These are phyloP conservation scores for Garra rufa DNA, from an alignment of 2,113 vertebrate species.

Conservation along the genomic window DNA sequence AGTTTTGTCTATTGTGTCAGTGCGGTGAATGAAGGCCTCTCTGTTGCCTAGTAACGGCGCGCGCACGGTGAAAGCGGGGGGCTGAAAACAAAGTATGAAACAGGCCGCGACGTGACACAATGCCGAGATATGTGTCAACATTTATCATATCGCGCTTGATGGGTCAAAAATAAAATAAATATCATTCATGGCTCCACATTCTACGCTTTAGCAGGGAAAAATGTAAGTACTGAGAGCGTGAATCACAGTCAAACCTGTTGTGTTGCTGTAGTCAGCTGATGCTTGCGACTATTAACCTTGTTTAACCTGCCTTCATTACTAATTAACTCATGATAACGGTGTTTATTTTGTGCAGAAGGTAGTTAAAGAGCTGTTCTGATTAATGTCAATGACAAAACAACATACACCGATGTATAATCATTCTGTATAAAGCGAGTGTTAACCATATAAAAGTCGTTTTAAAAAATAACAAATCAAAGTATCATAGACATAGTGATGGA, in stretches of 20 bases:
- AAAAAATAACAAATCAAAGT: neutral
- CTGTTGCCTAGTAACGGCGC: slow-evolving; percentile 37
- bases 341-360: neutral
- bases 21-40: slow-evolving; percentile 32
- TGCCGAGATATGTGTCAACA: neutral
- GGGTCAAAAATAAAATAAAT: slow-evolving; percentile 17
- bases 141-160: slow-evolving; percentile 14
- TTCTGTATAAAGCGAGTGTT: neutral
- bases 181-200: neutral
- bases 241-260: slow-evolving; percentile 17
- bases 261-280: neutral
- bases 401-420: neutral
- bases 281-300: neutral
- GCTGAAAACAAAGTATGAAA: slow-evolving; percentile 15
- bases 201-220: slow-evolving; percentile 4
- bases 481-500: neutral
- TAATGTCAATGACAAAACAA: neutral
- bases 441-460: neutral
- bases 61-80: neutral
- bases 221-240: slow-evolving; percentile 24
- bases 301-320: slow-evolving; percentile 13
- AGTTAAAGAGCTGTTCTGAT: neutral
- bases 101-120: slow-evolving; percentile 3
- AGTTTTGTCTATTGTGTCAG: slow-evolving; percentile 31
- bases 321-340: neutral